Evolutionary conservation across 1,140 invertebrate species (phyloP).

Genomic region (Anthonomus grandis): DNA sequence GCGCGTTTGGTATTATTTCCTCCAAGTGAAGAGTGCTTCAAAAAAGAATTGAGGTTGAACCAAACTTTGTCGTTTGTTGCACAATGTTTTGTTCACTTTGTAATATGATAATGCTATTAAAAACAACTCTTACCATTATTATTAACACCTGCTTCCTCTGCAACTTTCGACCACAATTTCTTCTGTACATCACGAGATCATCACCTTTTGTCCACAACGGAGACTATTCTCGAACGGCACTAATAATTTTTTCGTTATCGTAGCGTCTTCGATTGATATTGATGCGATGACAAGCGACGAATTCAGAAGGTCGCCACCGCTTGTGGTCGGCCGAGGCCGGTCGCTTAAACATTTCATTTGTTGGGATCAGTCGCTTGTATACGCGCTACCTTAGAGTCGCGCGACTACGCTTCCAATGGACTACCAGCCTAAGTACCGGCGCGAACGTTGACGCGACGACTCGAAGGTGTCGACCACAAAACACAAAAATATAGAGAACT

Average conservation of each 20-base stretch:
- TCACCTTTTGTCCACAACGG: background rate
- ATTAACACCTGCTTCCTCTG: background rate
- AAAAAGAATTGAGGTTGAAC: conserved; percentile 33
- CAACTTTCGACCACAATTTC: background rate
- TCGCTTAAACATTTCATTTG: too few relatives aligned
- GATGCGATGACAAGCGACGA: too few relatives aligned
- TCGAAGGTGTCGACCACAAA: too few relatives aligned
- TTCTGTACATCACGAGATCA: background rate
- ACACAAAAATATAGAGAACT: too few relatives aligned
- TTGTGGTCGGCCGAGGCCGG: too few relatives aligned
- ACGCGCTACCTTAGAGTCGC: too few relatives aligned
- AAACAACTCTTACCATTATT: background rate
- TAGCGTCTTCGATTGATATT: too few relatives aligned
- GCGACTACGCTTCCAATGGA: too few relatives aligned
- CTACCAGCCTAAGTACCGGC: too few relatives aligned
- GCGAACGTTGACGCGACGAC: too few relatives aligned
- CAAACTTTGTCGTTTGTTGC: conserved; percentile 30
- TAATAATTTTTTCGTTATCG: background rate
- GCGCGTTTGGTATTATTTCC: conserved; percentile 40
- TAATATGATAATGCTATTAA: background rate
- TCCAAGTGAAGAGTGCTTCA: conserved; percentile 48
- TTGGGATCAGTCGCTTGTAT: too few relatives aligned
- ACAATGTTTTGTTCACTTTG: conserved; percentile 19
- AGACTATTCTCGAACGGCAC: background rate
- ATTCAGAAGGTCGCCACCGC: too few relatives aligned